These are phyloP conservation scores for Misgurnus mizolepis DNA, from an alignment of 2,113 vertebrate genomes.

Conservation along the genomic window DNA sequence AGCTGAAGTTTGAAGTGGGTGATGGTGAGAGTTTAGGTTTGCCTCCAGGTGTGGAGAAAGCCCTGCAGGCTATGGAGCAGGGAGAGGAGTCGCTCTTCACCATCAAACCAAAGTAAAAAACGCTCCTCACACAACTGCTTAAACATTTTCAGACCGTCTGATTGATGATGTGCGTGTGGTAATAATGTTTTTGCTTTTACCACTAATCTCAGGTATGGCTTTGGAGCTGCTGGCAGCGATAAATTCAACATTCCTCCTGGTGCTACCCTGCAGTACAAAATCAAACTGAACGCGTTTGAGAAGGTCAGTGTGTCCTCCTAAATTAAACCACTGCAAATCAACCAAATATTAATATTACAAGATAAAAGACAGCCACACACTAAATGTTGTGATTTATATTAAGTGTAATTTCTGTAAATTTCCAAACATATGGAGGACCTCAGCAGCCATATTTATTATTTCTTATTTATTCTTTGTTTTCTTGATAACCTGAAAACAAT, in stretches of 20 bases:
- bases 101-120: constrained; percentile 85
- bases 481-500: too few relatives aligned
- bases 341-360: not conserved
- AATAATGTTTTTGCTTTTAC: not conserved
- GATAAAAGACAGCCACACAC: not conserved
- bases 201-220: constrained; percentile 82
- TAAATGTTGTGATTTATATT: too few relatives aligned
- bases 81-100: constrained; percentile 85
- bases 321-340: not conserved
- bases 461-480: not conserved
- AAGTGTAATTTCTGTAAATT: too few relatives aligned
- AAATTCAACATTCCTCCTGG: constrained; percentile 85
- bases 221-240: constrained; percentile 80
- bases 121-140: not conserved
- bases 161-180: not conserved
- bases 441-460: not conserved
- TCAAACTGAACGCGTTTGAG: constrained; percentile 90
- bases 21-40: constrained; percentile 85
- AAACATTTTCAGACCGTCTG: not conserved
- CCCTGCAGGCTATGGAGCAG: constrained; percentile 92
- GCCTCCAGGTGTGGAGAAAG: constrained; percentile 87
- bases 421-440: not conserved
- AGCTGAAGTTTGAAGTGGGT: constrained; percentile 89
- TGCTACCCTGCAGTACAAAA: constrained; percentile 85
- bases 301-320: constrained; percentile 77